Evolutionary conservation across 2,113 vertebrate genomes (phyloP).

Genomic region (Pleuronectes platessa): DNA sequence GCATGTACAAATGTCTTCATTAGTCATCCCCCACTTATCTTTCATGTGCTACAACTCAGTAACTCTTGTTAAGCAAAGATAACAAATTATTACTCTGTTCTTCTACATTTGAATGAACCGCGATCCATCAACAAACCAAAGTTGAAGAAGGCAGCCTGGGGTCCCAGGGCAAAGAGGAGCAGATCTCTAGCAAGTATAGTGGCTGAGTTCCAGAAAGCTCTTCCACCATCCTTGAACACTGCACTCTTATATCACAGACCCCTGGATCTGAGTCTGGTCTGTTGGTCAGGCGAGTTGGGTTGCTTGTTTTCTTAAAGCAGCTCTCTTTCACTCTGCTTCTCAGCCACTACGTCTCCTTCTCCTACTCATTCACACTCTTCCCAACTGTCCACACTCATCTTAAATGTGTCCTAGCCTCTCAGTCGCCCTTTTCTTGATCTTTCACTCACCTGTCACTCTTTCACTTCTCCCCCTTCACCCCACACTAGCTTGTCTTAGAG

Average conservation of each 20-base stretch:
- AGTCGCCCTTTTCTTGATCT: neutral
- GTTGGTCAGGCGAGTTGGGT: neutral
- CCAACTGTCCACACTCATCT: constrained; percentile 48
- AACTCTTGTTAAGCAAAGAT: too few relatives aligned
- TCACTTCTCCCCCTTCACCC: neutral
- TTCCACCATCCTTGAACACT: constrained; percentile 25
- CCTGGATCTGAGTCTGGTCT: constrained; percentile 1
- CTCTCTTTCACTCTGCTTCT: constrained; percentile 1
- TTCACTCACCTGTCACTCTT: neutral
- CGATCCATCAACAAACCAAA: constrained; percentile 36
- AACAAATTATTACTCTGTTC: too few relatives aligned
- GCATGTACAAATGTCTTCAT: too few relatives aligned
- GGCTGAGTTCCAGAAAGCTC: constrained; percentile 17
- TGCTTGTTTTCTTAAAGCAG: constrained; percentile 28
- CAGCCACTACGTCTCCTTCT: neutral
- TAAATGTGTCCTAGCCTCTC: constrained; percentile 16
- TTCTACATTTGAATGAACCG: neutral
- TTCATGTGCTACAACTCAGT: neutral
- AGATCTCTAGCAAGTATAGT: constrained; percentile 7
- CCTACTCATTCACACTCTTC: constrained; percentile 25
- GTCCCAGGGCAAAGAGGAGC: neutral
- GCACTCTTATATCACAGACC: constrained; percentile 1
- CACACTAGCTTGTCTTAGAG: neutral
- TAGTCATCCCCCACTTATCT: too few relatives aligned
- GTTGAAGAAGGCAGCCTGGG: constrained; percentile 15